A percentile compares a stretch with the other conserved stretches of the same genome.
Evolutionary conservation across 2,888 invertebrate genomes (phyloP).

Genomic region (Polydrusus cervinus): DNA sequence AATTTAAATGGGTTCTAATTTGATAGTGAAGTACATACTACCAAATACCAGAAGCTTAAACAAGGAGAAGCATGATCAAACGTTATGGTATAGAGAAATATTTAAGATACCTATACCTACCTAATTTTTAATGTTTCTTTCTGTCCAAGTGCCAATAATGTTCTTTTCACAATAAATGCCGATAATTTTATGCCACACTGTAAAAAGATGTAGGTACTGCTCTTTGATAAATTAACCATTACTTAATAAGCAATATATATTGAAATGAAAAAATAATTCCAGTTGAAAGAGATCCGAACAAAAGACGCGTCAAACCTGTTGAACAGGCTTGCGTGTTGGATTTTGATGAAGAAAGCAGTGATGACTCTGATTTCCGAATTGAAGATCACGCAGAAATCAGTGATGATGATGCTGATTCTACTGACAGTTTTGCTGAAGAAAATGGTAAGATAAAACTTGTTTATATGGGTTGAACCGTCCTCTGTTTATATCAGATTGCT

Average conservation of each 20-base stretch:
- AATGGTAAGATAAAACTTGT: slow-evolving; percentile 63
- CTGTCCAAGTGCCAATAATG: too few relatives aligned
- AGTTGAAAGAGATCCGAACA: slow-evolving; percentile 84
- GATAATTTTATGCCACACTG: too few relatives aligned
- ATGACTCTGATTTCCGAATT: slow-evolving; percentile 95
- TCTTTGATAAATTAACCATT: too few relatives aligned
- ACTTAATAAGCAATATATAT: background rate
- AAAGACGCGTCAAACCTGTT: slow-evolving; percentile 86
- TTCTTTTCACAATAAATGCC: too few relatives aligned
- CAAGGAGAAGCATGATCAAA: too few relatives aligned
- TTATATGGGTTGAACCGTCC: background rate
- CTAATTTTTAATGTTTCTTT: too few relatives aligned
- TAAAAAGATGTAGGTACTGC: too few relatives aligned
- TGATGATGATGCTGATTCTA: slow-evolving; percentile 82
- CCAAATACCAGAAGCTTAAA: too few relatives aligned
- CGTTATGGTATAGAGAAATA: too few relatives aligned
- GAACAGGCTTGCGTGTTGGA: slow-evolving; percentile 84
- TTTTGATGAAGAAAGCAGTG: slow-evolving; percentile 93
- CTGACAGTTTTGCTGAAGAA: slow-evolving; percentile 80
- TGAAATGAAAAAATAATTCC: slow-evolving; percentile 4
- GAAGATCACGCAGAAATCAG: slow-evolving; percentile 88
- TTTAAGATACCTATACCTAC: too few relatives aligned
- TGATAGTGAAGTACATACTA: too few relatives aligned
- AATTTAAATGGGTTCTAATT: too few relatives aligned
- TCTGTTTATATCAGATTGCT: background rate